A percentile compares a stretch with the other conserved stretches of the same genome.
phyloP scores from a whole-genome alignment of 53 echinoderm and acorn worm genomes.

The Echinarachnius parma region DNA sequence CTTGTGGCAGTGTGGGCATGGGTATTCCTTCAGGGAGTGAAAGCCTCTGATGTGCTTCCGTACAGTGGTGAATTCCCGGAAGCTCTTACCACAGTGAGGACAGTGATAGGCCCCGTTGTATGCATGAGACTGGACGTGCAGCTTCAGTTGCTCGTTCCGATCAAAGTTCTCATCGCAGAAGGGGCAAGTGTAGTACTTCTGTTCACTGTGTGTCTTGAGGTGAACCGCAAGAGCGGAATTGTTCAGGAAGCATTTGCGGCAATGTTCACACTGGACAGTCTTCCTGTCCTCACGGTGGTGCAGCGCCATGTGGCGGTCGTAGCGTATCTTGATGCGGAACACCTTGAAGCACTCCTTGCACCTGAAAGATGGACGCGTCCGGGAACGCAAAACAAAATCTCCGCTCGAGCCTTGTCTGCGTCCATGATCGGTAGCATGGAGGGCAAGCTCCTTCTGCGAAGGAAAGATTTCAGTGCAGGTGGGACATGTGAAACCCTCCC shows the following conservation, averaged over 20 bases:
- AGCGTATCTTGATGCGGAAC: conserved; percentile 58
- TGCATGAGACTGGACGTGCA: conserved; percentile 76
- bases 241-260: conserved; percentile 78
- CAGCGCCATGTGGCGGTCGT: conserved; percentile 62
- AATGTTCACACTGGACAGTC: conserved; percentile 74
- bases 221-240: conserved; percentile 82
- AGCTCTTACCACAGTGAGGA: conserved; percentile 74
- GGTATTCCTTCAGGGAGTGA: conserved; percentile 89
- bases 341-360: conserved; percentile 69
- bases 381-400: conserved; percentile 25
- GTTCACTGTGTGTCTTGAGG: conserved; percentile 77
- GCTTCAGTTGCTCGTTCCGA: conserved; percentile 65
- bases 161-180: conserved; percentile 85
- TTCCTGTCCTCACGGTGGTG: conserved; percentile 64
- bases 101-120: conserved; percentile 70
- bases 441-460: conserved; percentile 59
- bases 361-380: conserved; percentile 48
- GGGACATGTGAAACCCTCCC: conserved; percentile 55
- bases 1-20: conserved; percentile 79
- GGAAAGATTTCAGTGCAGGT: conserved; percentile 69
- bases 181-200: conserved; percentile 85
- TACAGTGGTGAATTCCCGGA: conserved; percentile 78
- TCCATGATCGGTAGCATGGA: conserved; percentile 81
- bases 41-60: conserved; percentile 85
- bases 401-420: conserved; percentile 21